phyloP scores from a whole-genome alignment of 2,888 invertebrate genomes.

The Beris morrisii region DNA sequence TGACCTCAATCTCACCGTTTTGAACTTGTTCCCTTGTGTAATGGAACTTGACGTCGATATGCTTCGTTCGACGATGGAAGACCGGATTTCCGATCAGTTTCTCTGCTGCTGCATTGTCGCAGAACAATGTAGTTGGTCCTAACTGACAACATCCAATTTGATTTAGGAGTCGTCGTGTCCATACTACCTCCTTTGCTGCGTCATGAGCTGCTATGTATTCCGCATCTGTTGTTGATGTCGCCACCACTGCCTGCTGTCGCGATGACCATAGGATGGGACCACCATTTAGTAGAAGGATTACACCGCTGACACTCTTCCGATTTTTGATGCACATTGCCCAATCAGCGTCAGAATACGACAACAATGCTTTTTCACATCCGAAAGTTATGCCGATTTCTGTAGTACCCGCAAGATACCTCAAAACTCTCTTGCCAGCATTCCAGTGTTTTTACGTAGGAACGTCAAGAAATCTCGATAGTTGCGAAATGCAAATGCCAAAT shows the following conservation, averaged over 20 bases:
- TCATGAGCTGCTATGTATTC: too few relatives aligned
- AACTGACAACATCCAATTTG: too few relatives aligned
- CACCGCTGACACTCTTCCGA: background rate
- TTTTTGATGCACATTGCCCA: background rate
- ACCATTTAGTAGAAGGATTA: background rate
- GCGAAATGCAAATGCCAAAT: background rate
- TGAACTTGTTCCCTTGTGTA: slow-evolving; percentile 10
- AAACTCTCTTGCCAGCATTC: background rate
- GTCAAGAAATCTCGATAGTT: background rate
- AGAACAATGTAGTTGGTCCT: too few relatives aligned
- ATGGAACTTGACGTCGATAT: slow-evolving; percentile 34
- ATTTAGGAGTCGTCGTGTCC: too few relatives aligned
- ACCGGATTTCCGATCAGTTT: slow-evolving; percentile 19
- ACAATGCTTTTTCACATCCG: background rate
- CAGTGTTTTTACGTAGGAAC: background rate
- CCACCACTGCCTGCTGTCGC: background rate
- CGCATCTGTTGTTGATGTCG: slow-evolving; percentile 2
- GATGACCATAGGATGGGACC: slow-evolving; percentile 5
- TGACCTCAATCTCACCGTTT: background rate
- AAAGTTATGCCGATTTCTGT: slow-evolving; percentile 2
- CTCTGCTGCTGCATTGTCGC: too few relatives aligned
- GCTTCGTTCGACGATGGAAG: slow-evolving; percentile 34
- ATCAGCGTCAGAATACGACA: slow-evolving; percentile 6
- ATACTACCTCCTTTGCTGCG: too few relatives aligned
- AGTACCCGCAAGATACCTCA: background rate